A percentile compares a stretch with the other conserved stretches of the same genome.
Conservation (phyloP, 2,797 vertebrate species). For the Podarcis lilfordi region DNA sequence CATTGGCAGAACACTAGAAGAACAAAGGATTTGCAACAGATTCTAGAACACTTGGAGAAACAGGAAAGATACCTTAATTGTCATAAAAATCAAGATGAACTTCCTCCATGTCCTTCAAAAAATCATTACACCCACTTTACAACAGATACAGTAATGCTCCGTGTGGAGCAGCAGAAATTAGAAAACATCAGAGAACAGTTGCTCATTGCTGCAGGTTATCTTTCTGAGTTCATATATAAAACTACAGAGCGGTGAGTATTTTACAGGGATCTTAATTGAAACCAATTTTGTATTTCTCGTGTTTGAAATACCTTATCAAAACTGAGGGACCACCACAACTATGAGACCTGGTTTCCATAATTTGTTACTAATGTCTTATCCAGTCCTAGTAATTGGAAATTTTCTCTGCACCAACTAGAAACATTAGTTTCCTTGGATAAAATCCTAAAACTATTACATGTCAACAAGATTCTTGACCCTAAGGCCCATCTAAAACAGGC, state of each 20-base stretch:
- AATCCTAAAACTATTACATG: not conserved
- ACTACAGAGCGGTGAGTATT: conserved; percentile 70
- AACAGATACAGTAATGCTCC: conserved; percentile 27
- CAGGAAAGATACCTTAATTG: conserved; percentile 71
- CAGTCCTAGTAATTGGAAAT: not conserved
- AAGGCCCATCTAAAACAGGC: not conserved
- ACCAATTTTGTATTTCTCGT: not conserved
- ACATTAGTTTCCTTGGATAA: not conserved
- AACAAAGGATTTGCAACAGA: conserved; percentile 86
- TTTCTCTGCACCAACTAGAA: not conserved
- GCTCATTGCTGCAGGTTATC: conserved; percentile 65
- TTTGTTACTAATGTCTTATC: not conserved
- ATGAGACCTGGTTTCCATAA: not conserved
- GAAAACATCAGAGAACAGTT: conserved; percentile 78
- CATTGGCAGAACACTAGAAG: conserved; percentile 85
- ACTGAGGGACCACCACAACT: not conserved
- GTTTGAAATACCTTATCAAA: not conserved
- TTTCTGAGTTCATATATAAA: conserved; percentile 73
- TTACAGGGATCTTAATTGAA: not conserved
- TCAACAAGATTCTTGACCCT: not conserved
- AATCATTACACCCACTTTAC: conserved; percentile 19
- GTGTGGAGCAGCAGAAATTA: conserved; percentile 68
- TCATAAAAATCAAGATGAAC: conserved; percentile 62
- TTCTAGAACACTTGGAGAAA: conserved; percentile 78
- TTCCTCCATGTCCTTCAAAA: not conserved